Evolutionary conservation across 2,888 invertebrate genomes (phyloP), one percentile per base, ranked within the genome.

Genomic region (Bimastos eiseni): DNA sequence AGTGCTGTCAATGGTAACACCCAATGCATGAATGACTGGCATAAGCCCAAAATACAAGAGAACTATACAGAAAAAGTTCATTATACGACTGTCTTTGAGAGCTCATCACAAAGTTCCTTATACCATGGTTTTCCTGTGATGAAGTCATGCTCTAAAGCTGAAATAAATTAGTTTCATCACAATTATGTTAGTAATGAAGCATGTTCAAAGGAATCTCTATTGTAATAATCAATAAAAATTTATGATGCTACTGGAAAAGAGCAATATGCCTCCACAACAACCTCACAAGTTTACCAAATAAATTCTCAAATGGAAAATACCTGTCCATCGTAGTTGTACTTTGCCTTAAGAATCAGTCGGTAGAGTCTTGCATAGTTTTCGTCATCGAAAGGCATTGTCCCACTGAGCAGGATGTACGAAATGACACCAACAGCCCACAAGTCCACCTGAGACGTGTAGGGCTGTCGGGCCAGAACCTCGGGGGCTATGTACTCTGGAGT

Each of bases 341-440:
- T 95, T 44, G 95, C 95, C 91, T 95, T 95, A 91, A 96, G 95
- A 92, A 96, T 96, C 90, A 95, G 94, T 89, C 95, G 94, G 93
- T 96, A 96, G 83, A 96, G 93, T 90, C 96, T 93, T 49, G 95
- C 94, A 92, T 95, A 93, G 92, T 95, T 95, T 89, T 96, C 95
- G 93, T 96, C 96, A 93, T 96, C 96, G 93, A 96, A 96, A 33
- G 96, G 96, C 95, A 96, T 96, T 88, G 95, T 95, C 90, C 96
- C 96, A 93, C 95, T 95, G 92, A 96, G 94, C 94, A 96, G 95
- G 93, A 96, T 96, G 94, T 96, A 96, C 2, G 96, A 95, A 91
- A 96, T 96, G 83, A 96, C 96, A 44, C 96, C 96, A 49, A 96
- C 95, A 49, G 96, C 96, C 96, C 96, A 96, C 94, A 96, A 94